phyloP scores from a whole-genome alignment of 2,797 vertebrate species.

The Xenopus petersii region DNA sequence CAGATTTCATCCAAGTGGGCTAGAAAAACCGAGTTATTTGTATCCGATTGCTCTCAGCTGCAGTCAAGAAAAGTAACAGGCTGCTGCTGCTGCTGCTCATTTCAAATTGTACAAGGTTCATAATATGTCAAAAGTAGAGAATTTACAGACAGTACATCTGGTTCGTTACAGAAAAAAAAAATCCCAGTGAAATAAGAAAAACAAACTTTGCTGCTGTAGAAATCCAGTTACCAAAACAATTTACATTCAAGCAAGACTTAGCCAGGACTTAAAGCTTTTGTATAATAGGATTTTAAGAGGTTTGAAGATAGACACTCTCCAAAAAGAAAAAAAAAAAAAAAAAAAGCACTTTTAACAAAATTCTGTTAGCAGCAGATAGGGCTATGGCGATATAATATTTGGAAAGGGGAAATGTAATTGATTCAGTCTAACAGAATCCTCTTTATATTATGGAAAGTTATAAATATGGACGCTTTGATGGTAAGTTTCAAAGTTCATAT shows the following conservation, averaged over 20 bases:
- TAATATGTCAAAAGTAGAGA: constrained; percentile 61
- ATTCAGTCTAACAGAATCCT: too few relatives aligned
- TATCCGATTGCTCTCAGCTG: background rate
- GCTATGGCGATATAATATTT: too few relatives aligned
- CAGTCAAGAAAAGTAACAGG: background rate
- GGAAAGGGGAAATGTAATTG: too few relatives aligned
- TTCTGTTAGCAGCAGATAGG: too few relatives aligned
- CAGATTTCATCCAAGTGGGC: too few relatives aligned
- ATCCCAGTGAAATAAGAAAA: constrained; percentile 61
- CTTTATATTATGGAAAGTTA: too few relatives aligned
- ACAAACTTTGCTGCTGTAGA: constrained; percentile 65
- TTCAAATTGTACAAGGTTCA: constrained; percentile 46
- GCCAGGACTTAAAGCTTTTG: constrained; percentile 56
- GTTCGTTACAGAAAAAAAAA: constrained; percentile 66
- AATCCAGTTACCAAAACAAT: constrained; percentile 65
- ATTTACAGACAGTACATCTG: constrained; percentile 69
- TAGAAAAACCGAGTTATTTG: too few relatives aligned
- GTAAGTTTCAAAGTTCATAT: background rate
- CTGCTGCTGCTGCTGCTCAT: background rate
- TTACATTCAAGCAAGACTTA: constrained; percentile 55
- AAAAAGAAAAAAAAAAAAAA: background rate
- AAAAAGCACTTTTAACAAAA: too few relatives aligned
- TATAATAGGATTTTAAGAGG: constrained; percentile 53
- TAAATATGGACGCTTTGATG: too few relatives aligned
- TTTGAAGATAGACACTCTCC: constrained; percentile 45